Evolutionary conservation across 2,113 vertebrate genomes (phyloP), one percentile per base, ranked within the genome.

Genomic region (Felis chaus): DNA sequence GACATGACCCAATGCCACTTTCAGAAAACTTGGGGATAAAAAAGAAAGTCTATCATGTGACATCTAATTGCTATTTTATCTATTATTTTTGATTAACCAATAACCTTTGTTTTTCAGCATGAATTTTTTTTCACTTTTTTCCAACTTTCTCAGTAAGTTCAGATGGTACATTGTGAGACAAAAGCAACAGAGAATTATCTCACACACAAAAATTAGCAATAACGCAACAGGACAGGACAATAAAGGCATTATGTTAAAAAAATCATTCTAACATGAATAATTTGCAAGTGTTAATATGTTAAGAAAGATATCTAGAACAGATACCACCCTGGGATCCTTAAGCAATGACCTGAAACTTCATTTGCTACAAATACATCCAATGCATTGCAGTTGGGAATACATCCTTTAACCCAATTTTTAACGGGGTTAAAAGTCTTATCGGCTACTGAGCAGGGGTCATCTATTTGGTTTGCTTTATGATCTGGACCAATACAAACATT

Each of bases 11-110:
- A 95, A 48, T 29, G 57, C 69, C 89, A 97, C 83, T 48, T 68
- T 94, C 15, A 74, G 74, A 98, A 86, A 86, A 73, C 88, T 98
- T 94, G 85, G 9, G n/a, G 55, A 25, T 71, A n/a, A 84, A 97
- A 98, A 97, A 39, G 13, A 94, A n/a, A 90, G 71, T 36, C 74
- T 90, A 8, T 33, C 9, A 29, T 39, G 29, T 91, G 81, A 66
- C 48, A 87, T 71, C 57, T 96, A 97, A 85, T 79, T 81, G 80
- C 36, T 82, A 25, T 63, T 53, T 94, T 63, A 45, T 21, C 50
- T 63, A 29, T 61, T 21, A 1, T 45, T 95, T 94, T 94, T 83
- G 31, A 31, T 29, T 65, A 69, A 85, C 53, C 74, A 36, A 76
- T 57, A 36, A 87, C 21, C 65, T 97, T 53, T 13, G 7, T 73